These are phyloP conservation scores for Pao palembangensis DNA, from an alignment of 2,113 vertebrate genomes.

Conservation along the genomic window DNA sequence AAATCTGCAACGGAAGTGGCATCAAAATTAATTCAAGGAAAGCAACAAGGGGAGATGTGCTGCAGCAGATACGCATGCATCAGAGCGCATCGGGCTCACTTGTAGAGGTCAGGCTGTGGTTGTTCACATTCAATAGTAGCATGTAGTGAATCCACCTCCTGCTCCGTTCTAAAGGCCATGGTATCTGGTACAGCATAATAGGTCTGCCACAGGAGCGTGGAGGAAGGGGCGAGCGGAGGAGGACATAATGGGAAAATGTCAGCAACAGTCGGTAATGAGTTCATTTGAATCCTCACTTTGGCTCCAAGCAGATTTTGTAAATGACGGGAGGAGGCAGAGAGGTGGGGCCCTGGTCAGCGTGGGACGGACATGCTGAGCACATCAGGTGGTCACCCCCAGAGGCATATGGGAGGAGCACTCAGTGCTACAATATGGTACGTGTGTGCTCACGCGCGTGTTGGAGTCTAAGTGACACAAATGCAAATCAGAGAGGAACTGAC, in stretches of 20 bases:
- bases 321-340: slow-evolving; percentile 14
- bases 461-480: slow-evolving; percentile 32
- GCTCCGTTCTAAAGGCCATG: slow-evolving; percentile 88
- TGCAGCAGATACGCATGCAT: slow-evolving; percentile 11
- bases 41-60: slow-evolving; percentile 1
- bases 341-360: slow-evolving; percentile 22
- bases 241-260: slow-evolving; percentile 61
- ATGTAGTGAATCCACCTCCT: slow-evolving; percentile 86
- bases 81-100: slow-evolving; percentile 76
- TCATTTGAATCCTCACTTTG: slow-evolving; percentile 18
- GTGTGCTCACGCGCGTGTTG: slow-evolving; percentile 19
- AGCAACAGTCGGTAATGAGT: slow-evolving; percentile 49
- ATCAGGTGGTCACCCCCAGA: slow-evolving; percentile 18
- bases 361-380: slow-evolving; percentile 29
- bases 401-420: slow-evolving; percentile 11
- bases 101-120: slow-evolving; percentile 98
- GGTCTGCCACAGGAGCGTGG: slow-evolving; percentile 76
- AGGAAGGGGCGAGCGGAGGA: slow-evolving; percentile 12
- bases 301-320: slow-evolving; percentile 24
- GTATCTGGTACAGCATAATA: slow-evolving; percentile 95
- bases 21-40: slow-evolving; percentile 27
- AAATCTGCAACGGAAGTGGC: slow-evolving; percentile 77
- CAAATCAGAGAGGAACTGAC: slow-evolving; percentile 16
- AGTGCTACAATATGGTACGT: not conserved
- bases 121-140: slow-evolving; percentile 98